These are phyloP conservation scores for Pangasius larnaudii DNA, from an alignment of 2,797 vertebrate species.

Conservation along the genomic window DNA sequence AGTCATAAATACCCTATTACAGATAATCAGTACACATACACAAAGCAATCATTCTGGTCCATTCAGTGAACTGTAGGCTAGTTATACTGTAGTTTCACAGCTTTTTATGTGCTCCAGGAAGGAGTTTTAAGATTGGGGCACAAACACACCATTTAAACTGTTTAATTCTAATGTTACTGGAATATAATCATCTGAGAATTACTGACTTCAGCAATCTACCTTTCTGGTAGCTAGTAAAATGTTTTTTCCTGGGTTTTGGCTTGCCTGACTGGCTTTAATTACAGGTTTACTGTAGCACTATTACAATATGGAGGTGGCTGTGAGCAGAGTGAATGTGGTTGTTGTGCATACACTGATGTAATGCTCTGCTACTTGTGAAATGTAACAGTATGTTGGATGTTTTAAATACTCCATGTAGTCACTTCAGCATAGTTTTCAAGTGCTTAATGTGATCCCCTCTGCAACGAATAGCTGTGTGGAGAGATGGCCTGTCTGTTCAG, in stretches of 20 bases:
- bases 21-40: not conserved
- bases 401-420: not conserved
- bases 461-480: not conserved
- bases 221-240: not conserved
- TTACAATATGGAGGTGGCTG: not conserved
- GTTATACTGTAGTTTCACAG: not conserved
- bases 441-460: slow-evolving; percentile 5
- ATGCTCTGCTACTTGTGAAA: not conserved
- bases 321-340: not conserved
- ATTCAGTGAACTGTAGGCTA: not conserved
- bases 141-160: not conserved
- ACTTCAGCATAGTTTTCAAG: not conserved
- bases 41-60: not conserved
- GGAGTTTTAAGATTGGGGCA: not conserved
- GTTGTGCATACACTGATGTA: not conserved
- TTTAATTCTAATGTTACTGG: not conserved
- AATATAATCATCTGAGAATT: not conserved
- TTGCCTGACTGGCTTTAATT: slow-evolving; percentile 8
- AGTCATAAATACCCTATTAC: not conserved
- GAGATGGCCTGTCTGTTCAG: slow-evolving; percentile 8
- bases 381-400: not conserved
- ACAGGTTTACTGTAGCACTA: not conserved
- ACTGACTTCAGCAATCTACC: not conserved
- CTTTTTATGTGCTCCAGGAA: slow-evolving; percentile 9
- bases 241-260: not conserved